Evolutionary conservation across 2,797 vertebrate genomes (phyloP), one percentile per base, ranked within the genome.

Genomic region (Danio aesculapii): DNA sequence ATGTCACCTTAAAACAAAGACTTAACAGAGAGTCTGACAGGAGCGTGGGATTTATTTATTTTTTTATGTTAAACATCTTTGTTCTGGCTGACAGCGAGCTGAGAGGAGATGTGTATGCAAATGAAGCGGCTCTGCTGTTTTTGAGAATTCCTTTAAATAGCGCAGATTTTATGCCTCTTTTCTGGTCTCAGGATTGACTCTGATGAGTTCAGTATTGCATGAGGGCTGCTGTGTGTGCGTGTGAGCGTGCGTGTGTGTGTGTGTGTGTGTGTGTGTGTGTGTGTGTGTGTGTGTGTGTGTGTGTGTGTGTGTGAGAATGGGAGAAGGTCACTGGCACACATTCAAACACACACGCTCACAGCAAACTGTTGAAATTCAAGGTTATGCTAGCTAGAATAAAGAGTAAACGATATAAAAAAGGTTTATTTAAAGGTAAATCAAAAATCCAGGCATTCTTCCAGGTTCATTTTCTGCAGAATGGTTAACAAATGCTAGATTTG

Each of bases 331-430:
- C 53, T 58, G 50, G 63, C 53, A 13, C 59, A 52, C 39, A 58
- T 67, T 72, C 30, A 73, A 47, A 74, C 14, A 67, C 44, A 71
- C 59, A 52, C 5, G 0, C 52, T 11, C 46, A 68, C 12, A 53
- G 61, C 68, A n/a, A 50, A 77, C 61, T 63, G 50, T 66, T 74
- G 49, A 70, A 61, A 79, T 70, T 79, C 77, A 79, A 79, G 77
- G 47, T 79, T 71, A 50, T 79, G 46, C n/a, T 6, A 79, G 21
- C 46, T 70, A 21, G 30, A 62, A 52, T 52, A 16, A 61, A 61
- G 57, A 61, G n/a, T 46, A 62, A 62, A 69, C 44, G 49, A 59
- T 41, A 30, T 49, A 68, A 50, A 57, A 59, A 3, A 5, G 0
- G 10, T 17, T 21, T 58, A 6, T 41, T 68, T 47, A 67, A 1